Evolutionary conservation across 2,797 vertebrate species (phyloP).

Genomic region (Parotocinclus haroldoi): DNA sequence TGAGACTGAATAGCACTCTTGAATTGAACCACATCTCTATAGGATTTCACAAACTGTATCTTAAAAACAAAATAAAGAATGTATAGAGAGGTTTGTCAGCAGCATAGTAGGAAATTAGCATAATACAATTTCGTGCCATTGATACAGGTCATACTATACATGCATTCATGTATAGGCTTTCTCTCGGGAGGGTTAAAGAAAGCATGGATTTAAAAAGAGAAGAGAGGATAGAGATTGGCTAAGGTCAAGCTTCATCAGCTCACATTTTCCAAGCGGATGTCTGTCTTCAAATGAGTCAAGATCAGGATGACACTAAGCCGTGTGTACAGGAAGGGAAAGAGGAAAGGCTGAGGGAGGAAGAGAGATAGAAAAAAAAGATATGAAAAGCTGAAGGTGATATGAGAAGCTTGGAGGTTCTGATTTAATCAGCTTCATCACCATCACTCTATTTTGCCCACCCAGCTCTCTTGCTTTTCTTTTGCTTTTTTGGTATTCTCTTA

Average conservation of each 20-base stretch:
- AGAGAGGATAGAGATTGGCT: conserved; percentile 39
- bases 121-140: not conserved
- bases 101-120: conserved; percentile 39
- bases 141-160: conserved; percentile 26
- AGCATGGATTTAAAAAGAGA: conserved; percentile 22
- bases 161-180: conserved; percentile 25
- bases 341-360: conserved; percentile 36
- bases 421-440: conserved; percentile 36
- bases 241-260: conserved; percentile 60
- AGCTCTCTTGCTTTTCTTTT: not conserved
- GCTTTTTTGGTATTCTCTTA: not conserved
- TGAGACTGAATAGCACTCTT: conserved; percentile 54
- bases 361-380: conserved; percentile 37
- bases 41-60: conserved; percentile 8
- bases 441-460: conserved; percentile 1
- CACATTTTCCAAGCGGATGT: conserved; percentile 40
- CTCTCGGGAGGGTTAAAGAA: conserved; percentile 27
- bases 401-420: conserved; percentile 40
- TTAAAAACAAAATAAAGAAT: conserved; percentile 24
- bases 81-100: conserved; percentile 35
- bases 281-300: conserved; percentile 56
- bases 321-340: conserved; percentile 32
- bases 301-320: conserved; percentile 46
- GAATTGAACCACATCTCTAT: conserved; percentile 39
- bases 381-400: conserved; percentile 31